Conservation (phyloP, 2,888 invertebrate species). For the Strigamia crassipes region DNA sequence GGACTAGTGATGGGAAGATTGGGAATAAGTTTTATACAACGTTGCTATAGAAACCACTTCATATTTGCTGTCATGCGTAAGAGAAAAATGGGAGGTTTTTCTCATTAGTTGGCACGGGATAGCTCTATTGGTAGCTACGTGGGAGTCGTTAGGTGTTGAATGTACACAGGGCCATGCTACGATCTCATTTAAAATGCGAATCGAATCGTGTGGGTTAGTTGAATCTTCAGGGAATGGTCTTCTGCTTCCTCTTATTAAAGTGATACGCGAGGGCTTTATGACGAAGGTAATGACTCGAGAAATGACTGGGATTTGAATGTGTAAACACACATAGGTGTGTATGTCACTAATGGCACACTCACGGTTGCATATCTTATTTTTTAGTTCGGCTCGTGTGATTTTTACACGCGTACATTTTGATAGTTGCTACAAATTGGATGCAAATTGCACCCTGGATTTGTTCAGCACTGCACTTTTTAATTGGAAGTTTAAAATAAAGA, state of each 20-base stretch:
- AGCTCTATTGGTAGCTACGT: constrained; percentile 21
- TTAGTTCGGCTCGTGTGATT: too few relatives aligned
- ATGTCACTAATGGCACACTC: too few relatives aligned
- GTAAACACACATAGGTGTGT: neutral
- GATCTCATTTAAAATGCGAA: constrained; percentile 21
- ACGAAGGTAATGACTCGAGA: neutral
- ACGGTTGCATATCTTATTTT: too few relatives aligned
- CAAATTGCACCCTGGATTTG: too few relatives aligned
- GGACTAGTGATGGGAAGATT: constrained; percentile 6
- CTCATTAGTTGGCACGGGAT: constrained; percentile 21
- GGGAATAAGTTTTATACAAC: neutral
- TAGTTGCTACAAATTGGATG: too few relatives aligned
- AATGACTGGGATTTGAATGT: constrained; percentile 9
- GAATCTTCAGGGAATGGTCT: neutral
- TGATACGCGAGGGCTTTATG: neutral
- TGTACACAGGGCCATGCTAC: constrained; percentile 7
- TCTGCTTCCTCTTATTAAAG: neutral
- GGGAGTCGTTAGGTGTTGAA: constrained; percentile 17
- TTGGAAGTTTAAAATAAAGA: too few relatives aligned
- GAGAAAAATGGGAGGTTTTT: constrained; percentile 21
- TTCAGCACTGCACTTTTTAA: too few relatives aligned
- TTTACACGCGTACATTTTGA: too few relatives aligned
- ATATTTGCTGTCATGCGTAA: constrained; percentile 16
- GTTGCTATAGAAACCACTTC: neutral
- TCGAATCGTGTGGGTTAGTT: constrained; percentile 16